Evolutionary conservation across 64 coral and sea anemone species (phyloP).

Genomic region (Cladopsammia gracilis): DNA sequence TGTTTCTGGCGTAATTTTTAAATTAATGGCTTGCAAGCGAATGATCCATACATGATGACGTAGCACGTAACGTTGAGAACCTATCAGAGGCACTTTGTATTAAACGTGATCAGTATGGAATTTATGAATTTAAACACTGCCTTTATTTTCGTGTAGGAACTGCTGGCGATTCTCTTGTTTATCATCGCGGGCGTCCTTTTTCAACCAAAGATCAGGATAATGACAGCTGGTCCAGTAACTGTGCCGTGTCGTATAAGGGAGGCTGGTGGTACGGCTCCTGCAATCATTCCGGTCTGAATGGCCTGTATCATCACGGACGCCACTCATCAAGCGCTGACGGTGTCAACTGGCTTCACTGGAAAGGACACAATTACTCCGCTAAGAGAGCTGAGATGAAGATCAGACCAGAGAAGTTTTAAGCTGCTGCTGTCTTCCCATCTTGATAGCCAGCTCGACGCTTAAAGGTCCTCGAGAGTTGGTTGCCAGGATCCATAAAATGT

Average conservation of each 20-base stretch:
- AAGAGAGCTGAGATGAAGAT: constrained; percentile 33
- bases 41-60: no score
- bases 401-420: not conserved
- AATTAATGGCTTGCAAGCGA: no score
- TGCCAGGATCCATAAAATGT: no score
- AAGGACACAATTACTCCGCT: not conserved
- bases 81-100: no score
- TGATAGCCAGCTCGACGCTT: no score
- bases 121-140: no score
- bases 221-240: not conserved
- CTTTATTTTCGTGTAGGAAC: not conserved
- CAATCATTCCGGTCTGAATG: not conserved
- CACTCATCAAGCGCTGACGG: not conserved
- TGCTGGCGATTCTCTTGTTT: not conserved
- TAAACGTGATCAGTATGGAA: no score
- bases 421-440: not conserved
- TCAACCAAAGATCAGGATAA: not conserved
- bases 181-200: not conserved
- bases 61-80: no score
- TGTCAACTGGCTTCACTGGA: not conserved
- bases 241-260: not conserved
- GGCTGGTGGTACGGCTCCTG: not conserved
- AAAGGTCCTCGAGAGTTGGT: no score
- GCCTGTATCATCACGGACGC: not conserved
- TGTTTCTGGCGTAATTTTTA: no score